phyloP scores from a whole-genome alignment of 2,113 vertebrate genomes.

The Mesoclemmys tuberculata region DNA sequence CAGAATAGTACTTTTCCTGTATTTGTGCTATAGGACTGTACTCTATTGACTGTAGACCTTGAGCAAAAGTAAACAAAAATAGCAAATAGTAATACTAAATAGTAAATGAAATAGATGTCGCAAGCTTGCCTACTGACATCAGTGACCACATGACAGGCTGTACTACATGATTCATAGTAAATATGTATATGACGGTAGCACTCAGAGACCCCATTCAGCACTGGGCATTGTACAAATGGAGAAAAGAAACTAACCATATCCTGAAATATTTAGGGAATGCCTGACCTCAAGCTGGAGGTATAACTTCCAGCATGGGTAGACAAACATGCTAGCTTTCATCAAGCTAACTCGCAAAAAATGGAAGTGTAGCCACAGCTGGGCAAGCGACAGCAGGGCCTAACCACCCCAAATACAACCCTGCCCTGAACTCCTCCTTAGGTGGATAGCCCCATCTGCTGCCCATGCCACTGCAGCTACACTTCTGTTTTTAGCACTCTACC shows the following conservation, averaged over 20 bases:
- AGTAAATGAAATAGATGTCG: neutral
- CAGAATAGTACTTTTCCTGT: neutral
- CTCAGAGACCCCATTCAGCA: neutral
- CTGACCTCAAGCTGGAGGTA: neutral
- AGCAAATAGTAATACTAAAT: too few species aligned
- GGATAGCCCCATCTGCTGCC: neutral
- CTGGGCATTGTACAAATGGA: neutral
- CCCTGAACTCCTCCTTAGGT: neutral
- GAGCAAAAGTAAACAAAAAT: neutral
- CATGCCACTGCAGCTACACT: neutral
- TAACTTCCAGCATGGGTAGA: neutral
- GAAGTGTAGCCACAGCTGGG: neutral
- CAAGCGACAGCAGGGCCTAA: neutral
- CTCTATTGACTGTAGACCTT: neutral
- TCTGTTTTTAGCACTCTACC: neutral
- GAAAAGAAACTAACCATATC: neutral
- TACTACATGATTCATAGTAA: neutral
- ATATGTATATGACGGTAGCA: neutral
- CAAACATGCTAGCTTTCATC: neutral
- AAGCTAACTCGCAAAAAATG: neutral
- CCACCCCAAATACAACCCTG: neutral
- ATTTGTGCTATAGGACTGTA: neutral
- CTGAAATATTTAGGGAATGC: neutral
- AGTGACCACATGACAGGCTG: neutral
- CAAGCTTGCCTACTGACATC: neutral